Base-by-base conservation (phyloP, 2,888 invertebrate species). In the Lysandra coridon region DNA sequence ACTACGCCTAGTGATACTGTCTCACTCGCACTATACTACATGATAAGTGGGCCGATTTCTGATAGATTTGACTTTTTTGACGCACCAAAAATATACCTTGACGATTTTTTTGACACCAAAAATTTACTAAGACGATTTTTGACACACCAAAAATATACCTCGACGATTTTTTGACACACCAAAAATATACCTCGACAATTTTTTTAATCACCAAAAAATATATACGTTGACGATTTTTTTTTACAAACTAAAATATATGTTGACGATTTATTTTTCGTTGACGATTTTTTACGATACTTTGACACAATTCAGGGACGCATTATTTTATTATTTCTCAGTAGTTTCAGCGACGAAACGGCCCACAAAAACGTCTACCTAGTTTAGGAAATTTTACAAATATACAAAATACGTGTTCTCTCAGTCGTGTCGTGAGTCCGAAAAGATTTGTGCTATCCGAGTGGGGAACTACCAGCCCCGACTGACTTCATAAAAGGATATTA, bases 11-110 rank as follows among this genome's bases (percentile, higher is more conserved):
- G 86, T 82, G 84, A 85, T 85, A 85, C 85, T 88, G 85, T 91
- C 91, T 92, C 91, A 92, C 92, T 92, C 92, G 86, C 87, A 85
- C 87, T 88, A 88, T 85, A 86, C 86, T 85, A 87, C 81, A 83
- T 84, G 82, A 84, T 85, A 81, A 83, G 86, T 88, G 87, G 89
- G 88, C 88, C 87, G 87, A 85, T 84, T 37, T 4, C 69, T 37
- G 5, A 37, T 5, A 17, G 5, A 10, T 23, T 23, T 64, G 30
- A 30, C 23, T 12, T 30, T 64, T 30, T 64, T 57, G 57, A 57
- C 12, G 17, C 57, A 49, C 57, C 17, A 17, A 57, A 17, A 17
- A 57, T 57, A 57, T 57, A 57, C 57, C 14, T 57, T 57, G 57
- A 57, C 57, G 57, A 57, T 57, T 62, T 62, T 60, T 62, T 62